Percentiles rank a stretch among this genome's conserved stretches.
These are phyloP conservation scores for Catocala fraxini DNA, from an alignment of 2,888 invertebrate species.

Conservation along the genomic window DNA sequence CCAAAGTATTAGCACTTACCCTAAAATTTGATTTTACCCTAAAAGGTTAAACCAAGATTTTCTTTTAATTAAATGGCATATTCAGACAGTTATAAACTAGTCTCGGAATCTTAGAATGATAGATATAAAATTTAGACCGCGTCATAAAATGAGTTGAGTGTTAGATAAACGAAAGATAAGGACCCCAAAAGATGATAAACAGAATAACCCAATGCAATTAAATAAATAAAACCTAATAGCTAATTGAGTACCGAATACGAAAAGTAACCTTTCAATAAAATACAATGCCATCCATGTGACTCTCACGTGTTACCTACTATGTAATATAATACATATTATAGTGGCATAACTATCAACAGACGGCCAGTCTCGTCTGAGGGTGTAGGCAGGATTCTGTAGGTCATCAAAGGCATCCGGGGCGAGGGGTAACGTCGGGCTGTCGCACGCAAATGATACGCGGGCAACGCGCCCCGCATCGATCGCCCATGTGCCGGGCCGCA, in stretches of 20 bases:
- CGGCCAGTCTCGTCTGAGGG: slow-evolving; percentile 24
- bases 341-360: slow-evolving; percentile 28
- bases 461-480: slow-evolving; percentile 83
- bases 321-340: slow-evolving; percentile 36
- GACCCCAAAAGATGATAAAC: neutral
- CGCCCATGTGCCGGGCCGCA: slow-evolving; percentile 70
- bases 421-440: slow-evolving; percentile 60
- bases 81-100: no score
- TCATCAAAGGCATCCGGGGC: slow-evolving; percentile 60
- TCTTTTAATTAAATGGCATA: no score
- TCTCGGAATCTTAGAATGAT: no score
- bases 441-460: slow-evolving; percentile 84
- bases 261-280: slow-evolving; percentile 35
- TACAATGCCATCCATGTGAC: slow-evolving; percentile 46
- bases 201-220: slow-evolving; percentile 9
- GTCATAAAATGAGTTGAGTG: no score
- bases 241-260: slow-evolving; percentile 12
- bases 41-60: no score
- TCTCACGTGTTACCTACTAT: slow-evolving; percentile 46
- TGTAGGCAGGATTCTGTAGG: slow-evolving; percentile 54
- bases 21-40: no score
- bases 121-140: neutral
- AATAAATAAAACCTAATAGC: slow-evolving; percentile 25
- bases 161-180: neutral
- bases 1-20: no score